Conservation (phyloP, 2,888 invertebrate genomes). For the Exocentrus adspersus region DNA sequence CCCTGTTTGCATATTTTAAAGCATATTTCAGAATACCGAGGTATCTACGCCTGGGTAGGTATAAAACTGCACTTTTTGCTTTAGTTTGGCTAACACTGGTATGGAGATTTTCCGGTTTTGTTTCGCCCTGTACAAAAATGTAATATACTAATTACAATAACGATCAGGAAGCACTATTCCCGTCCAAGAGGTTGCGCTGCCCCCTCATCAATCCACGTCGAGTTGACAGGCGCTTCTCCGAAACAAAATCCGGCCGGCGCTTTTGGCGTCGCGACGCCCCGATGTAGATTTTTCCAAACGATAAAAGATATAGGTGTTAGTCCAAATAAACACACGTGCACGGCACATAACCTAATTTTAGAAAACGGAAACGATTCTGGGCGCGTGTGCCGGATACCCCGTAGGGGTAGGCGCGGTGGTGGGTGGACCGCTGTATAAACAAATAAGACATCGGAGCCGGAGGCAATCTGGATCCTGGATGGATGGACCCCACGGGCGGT, state of each 20-base stretch:
- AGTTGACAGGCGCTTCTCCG: neutral
- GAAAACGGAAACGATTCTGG: constrained; percentile 43
- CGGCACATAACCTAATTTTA: constrained; percentile 30
- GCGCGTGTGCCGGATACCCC: constrained; percentile 30
- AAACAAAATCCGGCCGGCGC: too few species aligned
- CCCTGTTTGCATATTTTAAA: constrained; percentile 22
- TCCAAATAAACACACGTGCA: constrained; percentile 49
- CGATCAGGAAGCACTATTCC: neutral
- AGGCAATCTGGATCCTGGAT: neutral
- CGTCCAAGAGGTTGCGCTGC: neutral
- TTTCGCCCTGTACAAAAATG: neutral
- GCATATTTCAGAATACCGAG: constrained; percentile 11
- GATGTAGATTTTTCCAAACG: constrained; percentile 30
- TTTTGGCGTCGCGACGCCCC: too few species aligned
- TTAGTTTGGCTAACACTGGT: too few species aligned
- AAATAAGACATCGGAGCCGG: neutral
- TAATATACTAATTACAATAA: too few species aligned
- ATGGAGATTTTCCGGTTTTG: too few species aligned
- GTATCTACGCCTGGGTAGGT: constrained; percentile 1
- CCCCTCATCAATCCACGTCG: constrained; percentile 6
- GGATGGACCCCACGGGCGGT: too few species aligned
- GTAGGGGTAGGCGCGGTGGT: constrained; percentile 13
- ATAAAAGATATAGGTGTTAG: constrained; percentile 39
- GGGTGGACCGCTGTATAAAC: neutral
- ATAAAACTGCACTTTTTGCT: constrained; percentile 23